Conservation (phyloP, 2,113 vertebrate species). For the Nibea albiflora region DNA sequence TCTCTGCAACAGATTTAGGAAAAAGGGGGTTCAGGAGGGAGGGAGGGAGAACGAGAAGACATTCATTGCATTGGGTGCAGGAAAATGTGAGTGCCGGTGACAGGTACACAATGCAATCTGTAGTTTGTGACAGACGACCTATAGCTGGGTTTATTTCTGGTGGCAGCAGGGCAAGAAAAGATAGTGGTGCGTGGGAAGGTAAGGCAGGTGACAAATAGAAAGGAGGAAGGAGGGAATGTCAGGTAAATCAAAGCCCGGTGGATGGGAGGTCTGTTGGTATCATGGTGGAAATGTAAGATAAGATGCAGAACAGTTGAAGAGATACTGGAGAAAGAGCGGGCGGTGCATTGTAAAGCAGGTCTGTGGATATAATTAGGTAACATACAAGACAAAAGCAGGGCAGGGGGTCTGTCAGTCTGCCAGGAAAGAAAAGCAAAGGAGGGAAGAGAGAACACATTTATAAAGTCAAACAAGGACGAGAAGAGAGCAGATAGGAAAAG, state of each 20-base stretch:
- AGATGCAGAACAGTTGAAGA: conserved; percentile 47
- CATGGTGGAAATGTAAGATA: conserved; percentile 48
- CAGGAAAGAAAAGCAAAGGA: conserved; percentile 39
- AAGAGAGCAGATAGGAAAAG: conserved; percentile 45
- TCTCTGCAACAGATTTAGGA: conserved; percentile 82
- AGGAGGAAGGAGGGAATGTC: conserved; percentile 46
- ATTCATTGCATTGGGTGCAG: conserved; percentile 49
- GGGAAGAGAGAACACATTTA: conserved; percentile 35
- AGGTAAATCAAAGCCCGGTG: conserved; percentile 33
- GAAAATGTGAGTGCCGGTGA: conserved; percentile 52
- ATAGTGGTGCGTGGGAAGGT: conserved; percentile 48
- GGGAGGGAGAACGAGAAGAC: conserved; percentile 23
- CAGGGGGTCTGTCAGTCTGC: conserved; percentile 53
- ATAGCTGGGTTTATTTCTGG: conserved; percentile 61
- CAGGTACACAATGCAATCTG: conserved; percentile 68
- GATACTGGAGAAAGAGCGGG: conserved; percentile 27
- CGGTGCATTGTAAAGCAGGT: conserved; percentile 21
- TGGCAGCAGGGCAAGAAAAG: conserved; percentile 59
- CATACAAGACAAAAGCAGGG: conserved; percentile 54
- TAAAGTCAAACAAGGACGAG: conserved; percentile 43
- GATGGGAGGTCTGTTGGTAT: conserved; percentile 46
- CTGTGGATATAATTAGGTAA: conserved; percentile 55
- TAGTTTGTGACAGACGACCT: conserved; percentile 65
- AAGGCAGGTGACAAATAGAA: conserved; percentile 49
- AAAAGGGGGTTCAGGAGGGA: neutral